phyloP scores from a whole-genome alignment of 2,888 invertebrate genomes.

The Amphimallon solstitiale region DNA sequence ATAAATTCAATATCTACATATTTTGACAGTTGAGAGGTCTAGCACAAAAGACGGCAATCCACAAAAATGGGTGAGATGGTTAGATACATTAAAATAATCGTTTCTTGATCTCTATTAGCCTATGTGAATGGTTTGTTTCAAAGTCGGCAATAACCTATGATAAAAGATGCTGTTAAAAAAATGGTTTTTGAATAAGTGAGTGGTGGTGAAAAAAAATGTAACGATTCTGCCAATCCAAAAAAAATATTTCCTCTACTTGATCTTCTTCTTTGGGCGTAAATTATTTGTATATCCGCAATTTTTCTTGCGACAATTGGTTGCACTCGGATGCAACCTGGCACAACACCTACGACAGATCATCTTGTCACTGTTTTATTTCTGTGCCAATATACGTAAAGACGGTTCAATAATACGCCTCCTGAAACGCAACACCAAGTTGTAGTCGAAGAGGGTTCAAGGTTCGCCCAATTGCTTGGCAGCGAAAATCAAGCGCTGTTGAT shows the following conservation, averaged over 20 bases:
- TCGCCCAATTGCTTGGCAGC: slow-evolving; percentile 95
- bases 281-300: slow-evolving; percentile 99
- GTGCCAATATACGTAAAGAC: slow-evolving; percentile 94
- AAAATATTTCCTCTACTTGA: slow-evolving; percentile 78
- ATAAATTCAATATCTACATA: too few relatives aligned
- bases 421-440: slow-evolving; percentile 92
- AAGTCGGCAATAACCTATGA: too few relatives aligned
- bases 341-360: slow-evolving; percentile 99
- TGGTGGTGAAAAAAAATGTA: neutral
- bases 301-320: slow-evolving; percentile 99
- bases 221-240: neutral
- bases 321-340: slow-evolving; percentile 97
- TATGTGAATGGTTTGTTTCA: too few relatives aligned
- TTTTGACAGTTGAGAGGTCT: too few relatives aligned
- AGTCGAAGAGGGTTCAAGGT: slow-evolving; percentile 91
- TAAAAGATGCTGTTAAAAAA: too few relatives aligned
- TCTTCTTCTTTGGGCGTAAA: slow-evolving; percentile 99
- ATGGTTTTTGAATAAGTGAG: too few relatives aligned
- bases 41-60: too few relatives aligned
- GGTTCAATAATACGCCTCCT: slow-evolving; percentile 99
- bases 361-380: slow-evolving; percentile 99
- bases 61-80: too few relatives aligned
- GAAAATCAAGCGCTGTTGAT: too few relatives aligned
- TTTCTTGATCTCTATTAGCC: too few relatives aligned
- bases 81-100: too few relatives aligned